Percentiles rank a stretch among this genome's conserved stretches.
These are phyloP conservation scores for Parnassius apollo DNA, from an alignment of 2,888 invertebrate genomes.

Conservation along the genomic window DNA sequence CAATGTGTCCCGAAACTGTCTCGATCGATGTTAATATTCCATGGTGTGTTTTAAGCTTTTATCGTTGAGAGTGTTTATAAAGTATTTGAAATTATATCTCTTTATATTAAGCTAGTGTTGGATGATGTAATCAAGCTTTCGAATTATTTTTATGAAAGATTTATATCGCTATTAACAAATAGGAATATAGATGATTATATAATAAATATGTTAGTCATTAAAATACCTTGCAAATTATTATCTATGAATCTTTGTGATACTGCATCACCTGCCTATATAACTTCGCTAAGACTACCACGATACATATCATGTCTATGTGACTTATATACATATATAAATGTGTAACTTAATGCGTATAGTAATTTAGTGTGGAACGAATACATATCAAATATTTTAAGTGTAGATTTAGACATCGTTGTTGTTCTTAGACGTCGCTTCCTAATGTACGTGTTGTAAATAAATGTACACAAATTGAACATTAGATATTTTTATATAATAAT, in stretches of 20 bases:
- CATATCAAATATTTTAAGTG: slow-evolving; percentile 59
- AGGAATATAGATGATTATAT: slow-evolving; percentile 22
- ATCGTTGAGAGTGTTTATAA: slow-evolving; percentile 27
- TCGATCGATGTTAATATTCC: slow-evolving; percentile 11
- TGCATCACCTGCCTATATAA: slow-evolving; percentile 34
- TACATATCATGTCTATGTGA: slow-evolving; percentile 40
- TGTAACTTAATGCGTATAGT: slow-evolving; percentile 41
- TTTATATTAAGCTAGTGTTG: slow-evolving; percentile 29
- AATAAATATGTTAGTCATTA: slow-evolving; percentile 27
- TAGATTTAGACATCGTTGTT: slow-evolving; percentile 72
- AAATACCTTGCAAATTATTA: slow-evolving; percentile 10
- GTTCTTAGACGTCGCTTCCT: slow-evolving; percentile 66
- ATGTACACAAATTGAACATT: no score
- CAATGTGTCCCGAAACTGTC: slow-evolving; percentile 18
- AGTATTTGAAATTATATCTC: slow-evolving; percentile 30
- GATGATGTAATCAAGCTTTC: slow-evolving; percentile 26
- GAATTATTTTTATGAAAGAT: slow-evolving; percentile 28
- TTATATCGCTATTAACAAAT: slow-evolving; percentile 24
- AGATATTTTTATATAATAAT: no score
- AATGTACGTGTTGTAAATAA: slow-evolving; percentile 30
- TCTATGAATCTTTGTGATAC: slow-evolving; percentile 16
- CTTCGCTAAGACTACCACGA: slow-evolving; percentile 36
- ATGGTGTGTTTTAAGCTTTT: slow-evolving; percentile 27
- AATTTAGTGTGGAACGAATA: slow-evolving; percentile 42
- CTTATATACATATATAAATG: slow-evolving; percentile 32